Evolutionary conservation across 2,797 vertebrate species (phyloP), one percentile per base, ranked within the genome.

Genomic region (Channa striata): DNA sequence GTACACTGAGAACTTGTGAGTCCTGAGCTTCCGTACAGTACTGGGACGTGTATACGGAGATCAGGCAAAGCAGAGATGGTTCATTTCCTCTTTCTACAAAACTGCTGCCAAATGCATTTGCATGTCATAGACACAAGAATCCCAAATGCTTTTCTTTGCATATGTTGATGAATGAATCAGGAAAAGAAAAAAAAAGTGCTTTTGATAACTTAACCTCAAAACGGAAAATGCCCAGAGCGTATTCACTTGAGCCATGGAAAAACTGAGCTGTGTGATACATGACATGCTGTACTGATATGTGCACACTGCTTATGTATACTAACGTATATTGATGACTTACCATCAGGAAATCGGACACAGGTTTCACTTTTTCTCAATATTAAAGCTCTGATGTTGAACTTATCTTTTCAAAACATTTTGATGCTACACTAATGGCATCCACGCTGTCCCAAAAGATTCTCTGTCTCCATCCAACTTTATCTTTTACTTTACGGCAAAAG

Each of bases 81-180:
- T 57, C 14, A 39, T 11, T 64, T 63, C 16, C 43, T 59, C 51
- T 16, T 66, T 53, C 16, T 48, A 42, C 14, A 43, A 61, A 58
- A 49, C 6, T n/a, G 16, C 33, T 72, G 43, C 40, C 42, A 54
- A 68, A 50, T 54, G 8, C 17, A 74, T 59, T 66, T 75, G 44
- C 67, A 77, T 77, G 39, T 62, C 20, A 33, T 14, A 37, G 23
- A 74, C 30, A 17, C n/a, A 21, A 19, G 13, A 42, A 61, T 57
- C 40, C 39, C 57, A 47, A 58, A 23, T 40, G 34, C 33, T 11
- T 59, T 8, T 2, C 57, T 77, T 40, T 53, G 46, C 60, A 53
- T 60, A 25, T 20, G 30, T n/a, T 48, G 10, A 49, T 16, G 30
- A 63, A 56, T 43, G 30, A 59, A 51, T 67, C 4, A 25, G 46